These are phyloP conservation scores for Forbesichthys papilliferus DNA, from an alignment of 2,113 vertebrate genomes.

Conservation along the genomic window DNA sequence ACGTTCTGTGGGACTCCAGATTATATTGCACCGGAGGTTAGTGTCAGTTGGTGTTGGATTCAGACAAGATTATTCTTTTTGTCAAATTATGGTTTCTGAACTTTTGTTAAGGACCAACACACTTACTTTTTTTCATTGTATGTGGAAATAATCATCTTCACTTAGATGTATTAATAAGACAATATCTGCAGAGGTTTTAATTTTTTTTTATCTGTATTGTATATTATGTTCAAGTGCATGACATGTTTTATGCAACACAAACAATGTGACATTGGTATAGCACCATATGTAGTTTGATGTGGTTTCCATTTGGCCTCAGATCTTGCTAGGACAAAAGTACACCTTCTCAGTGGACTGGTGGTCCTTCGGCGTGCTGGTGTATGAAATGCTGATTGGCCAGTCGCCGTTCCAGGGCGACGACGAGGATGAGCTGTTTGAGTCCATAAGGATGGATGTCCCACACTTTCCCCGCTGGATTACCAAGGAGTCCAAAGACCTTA, in stretches of 20 bases:
- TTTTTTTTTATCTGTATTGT: not conserved
- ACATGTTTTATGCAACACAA: not conserved
- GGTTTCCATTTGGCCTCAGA: conserved; percentile 70
- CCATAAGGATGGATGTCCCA: conserved; percentile 88
- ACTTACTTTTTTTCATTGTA: not conserved
- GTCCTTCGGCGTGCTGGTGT: conserved; percentile 96
- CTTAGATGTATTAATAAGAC: too few relatives aligned
- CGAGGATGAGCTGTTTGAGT: conserved; percentile 96
- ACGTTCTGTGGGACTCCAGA: conserved; percentile 98
- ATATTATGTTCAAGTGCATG: not conserved
- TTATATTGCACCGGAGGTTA: conserved; percentile 90
- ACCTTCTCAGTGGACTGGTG: conserved; percentile 98
- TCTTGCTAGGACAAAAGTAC: conserved; percentile 89
- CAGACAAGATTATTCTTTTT: not conserved
- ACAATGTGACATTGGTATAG: not conserved
- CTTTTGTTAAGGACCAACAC: too few relatives aligned
- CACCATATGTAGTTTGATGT: not conserved
- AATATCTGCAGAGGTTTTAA: not conserved
- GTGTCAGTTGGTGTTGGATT: not conserved
- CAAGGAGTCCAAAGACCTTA: conserved; percentile 87
- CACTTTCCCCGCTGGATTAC: conserved; percentile 95
- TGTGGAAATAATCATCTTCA: not conserved
- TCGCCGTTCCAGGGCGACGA: conserved; percentile 97
- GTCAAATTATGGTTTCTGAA: not conserved
- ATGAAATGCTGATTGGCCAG: conserved; percentile 98